Percentiles rank a stretch among this genome's conserved stretches.
Evolutionary conservation across 2,888 invertebrate genomes (phyloP).

Genomic region (Cremastobaeus sp.): DNA sequence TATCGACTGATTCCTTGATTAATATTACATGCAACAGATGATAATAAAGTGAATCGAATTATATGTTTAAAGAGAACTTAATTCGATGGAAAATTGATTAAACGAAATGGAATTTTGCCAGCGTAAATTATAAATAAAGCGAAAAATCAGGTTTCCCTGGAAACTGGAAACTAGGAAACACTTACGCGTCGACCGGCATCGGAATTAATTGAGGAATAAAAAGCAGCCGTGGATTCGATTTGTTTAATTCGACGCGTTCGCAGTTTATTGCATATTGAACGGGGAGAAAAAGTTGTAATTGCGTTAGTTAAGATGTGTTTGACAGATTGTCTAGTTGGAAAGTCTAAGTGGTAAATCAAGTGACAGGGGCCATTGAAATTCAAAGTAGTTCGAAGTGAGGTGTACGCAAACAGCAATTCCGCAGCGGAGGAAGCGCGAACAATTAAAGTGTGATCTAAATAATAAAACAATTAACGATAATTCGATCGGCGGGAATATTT

Average conservation of each 20-base stretch:
- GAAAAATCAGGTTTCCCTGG: too few relatives aligned
- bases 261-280: constrained; percentile 21
- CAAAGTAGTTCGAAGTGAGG: constrained; percentile 26
- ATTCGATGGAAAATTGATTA: too few relatives aligned
- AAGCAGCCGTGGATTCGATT: too few relatives aligned
- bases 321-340: constrained; percentile 38
- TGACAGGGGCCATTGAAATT: constrained; percentile 33
- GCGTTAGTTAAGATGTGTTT: constrained; percentile 37
- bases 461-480: not conserved
- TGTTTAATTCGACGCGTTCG: not conserved
- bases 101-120: too few relatives aligned
- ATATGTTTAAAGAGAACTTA: too few relatives aligned
- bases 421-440: not conserved
- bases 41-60: too few relatives aligned
- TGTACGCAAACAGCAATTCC: constrained; percentile 2
- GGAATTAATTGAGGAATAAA: not conserved
- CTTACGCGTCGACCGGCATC: not conserved
- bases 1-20: too few relatives aligned
- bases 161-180: not conserved
- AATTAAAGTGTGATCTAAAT: not conserved
- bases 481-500: too few relatives aligned
- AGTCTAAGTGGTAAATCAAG: constrained; percentile 37
- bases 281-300: constrained; percentile 36
- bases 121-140: too few relatives aligned
- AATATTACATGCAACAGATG: too few relatives aligned